Evolutionary conservation across 2,113 vertebrate genomes (phyloP).

Genomic region (Bambusicola thoracicus): DNA sequence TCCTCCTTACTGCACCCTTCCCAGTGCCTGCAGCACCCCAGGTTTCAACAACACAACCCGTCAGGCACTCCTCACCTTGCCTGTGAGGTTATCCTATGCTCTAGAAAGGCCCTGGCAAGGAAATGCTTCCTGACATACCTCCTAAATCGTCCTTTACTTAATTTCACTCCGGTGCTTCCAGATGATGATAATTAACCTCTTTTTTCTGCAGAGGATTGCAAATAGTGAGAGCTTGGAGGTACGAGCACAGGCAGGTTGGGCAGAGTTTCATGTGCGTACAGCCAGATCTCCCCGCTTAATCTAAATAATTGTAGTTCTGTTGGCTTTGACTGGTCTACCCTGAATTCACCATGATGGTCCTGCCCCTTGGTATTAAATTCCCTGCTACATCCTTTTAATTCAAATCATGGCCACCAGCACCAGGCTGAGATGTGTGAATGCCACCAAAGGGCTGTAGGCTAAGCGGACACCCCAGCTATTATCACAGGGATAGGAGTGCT

Average conservation of each 20-base stretch:
- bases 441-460: neutral
- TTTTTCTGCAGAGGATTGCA: neutral
- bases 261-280: neutral
- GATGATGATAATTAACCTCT: conserved; percentile 36
- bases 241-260: neutral
- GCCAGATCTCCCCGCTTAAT: neutral
- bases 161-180: conserved; percentile 1
- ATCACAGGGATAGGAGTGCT: neutral
- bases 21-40: neutral
- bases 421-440: neutral
- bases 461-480: neutral
- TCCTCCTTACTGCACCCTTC: neutral
- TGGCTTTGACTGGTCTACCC: neutral
- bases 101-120: neutral
- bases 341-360: conserved; percentile 36
- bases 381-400: conserved; percentile 7
- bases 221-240: neutral
- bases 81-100: neutral
- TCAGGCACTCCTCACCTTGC: neutral
- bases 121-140: neutral
- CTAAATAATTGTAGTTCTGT: neutral
- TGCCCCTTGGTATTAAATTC: conserved; percentile 44
- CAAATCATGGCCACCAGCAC: neutral
- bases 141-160: conserved; percentile 28
- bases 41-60: neutral